Evolutionary conservation across 2,888 invertebrate species (phyloP).

Genomic region (Drosophila ochracea): DNA sequence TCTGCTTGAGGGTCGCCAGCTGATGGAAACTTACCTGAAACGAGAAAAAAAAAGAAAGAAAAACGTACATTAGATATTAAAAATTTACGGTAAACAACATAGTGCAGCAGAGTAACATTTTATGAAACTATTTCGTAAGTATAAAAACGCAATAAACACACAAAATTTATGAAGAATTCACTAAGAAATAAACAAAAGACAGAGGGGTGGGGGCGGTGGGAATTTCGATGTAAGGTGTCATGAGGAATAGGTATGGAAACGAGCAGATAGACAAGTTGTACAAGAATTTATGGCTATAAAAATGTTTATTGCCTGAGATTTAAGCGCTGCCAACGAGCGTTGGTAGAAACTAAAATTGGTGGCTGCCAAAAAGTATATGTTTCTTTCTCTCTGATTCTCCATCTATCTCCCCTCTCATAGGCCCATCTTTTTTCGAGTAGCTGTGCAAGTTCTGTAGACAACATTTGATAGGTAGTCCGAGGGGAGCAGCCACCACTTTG

Average conservation of each 20-base stretch:
- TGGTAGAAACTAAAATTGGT: slow-evolving; percentile 16
- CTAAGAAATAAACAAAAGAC: slow-evolving; percentile 38
- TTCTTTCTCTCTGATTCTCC: background rate
- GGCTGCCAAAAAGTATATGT: background rate
- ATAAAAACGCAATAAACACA: slow-evolving; percentile 76
- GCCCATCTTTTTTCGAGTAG: background rate
- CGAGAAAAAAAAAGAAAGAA: slow-evolving; percentile 42
- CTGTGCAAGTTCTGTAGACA: slow-evolving; percentile 34
- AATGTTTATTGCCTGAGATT: slow-evolving; percentile 73
- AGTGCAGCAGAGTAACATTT: slow-evolving; percentile 28
- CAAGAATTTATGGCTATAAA: slow-evolving; percentile 76
- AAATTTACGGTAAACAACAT: slow-evolving; percentile 47
- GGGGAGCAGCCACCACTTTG: slow-evolving; percentile 38
- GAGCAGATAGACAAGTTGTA: slow-evolving; percentile 35
- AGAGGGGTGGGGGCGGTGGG: background rate
- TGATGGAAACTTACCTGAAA: slow-evolving; percentile 74
- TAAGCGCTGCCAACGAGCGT: slow-evolving; percentile 34
- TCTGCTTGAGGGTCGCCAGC: background rate
- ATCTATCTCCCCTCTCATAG: background rate
- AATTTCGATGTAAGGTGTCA: background rate
- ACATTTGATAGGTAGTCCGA: slow-evolving; percentile 66
- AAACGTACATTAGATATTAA: slow-evolving; percentile 69
- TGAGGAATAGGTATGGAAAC: slow-evolving; percentile 1
- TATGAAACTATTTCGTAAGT: slow-evolving; percentile 55
- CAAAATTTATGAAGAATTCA: slow-evolving; percentile 77